Conservation (phyloP, 2,888 invertebrate species). For the Eristalis tenax region DNA sequence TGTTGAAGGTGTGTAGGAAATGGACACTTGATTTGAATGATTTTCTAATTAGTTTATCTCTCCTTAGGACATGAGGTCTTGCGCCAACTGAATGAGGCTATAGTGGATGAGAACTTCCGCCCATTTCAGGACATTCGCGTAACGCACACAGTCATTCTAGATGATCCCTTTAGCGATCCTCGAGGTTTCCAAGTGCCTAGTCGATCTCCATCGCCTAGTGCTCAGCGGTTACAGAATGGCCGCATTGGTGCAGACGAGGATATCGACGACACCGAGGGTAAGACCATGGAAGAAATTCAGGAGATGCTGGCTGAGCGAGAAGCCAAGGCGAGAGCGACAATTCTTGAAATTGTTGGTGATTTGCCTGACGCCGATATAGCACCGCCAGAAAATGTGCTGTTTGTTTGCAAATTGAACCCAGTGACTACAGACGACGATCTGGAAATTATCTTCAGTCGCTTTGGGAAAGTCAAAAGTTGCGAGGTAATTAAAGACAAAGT, state of each 20-base stretch:
- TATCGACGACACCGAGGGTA: constrained; percentile 93
- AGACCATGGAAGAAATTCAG: constrained; percentile 90
- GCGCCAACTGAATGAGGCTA: constrained; percentile 94
- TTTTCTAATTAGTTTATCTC: neutral
- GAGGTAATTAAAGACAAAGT: constrained; percentile 98
- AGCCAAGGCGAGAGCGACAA: constrained; percentile 97
- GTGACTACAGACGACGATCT: constrained; percentile 98
- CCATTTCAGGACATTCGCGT: constrained; percentile 98
- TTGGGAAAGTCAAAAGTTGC: constrained; percentile 95
- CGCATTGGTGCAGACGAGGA: constrained; percentile 96
- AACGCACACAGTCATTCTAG: constrained; percentile 96
- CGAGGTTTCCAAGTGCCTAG: constrained; percentile 88
- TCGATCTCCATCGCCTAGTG: constrained; percentile 93
- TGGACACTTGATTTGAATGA: neutral
- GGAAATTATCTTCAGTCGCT: constrained; percentile 98
- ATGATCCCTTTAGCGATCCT: constrained; percentile 98
- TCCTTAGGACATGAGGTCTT: constrained; percentile 85
- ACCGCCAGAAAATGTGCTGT: constrained; percentile 99
- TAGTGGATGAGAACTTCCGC: constrained; percentile 93
- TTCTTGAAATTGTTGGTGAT: constrained; percentile 99
- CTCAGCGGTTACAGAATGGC: constrained; percentile 90
- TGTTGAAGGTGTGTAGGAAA: constrained; percentile 85
- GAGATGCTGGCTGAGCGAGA: constrained; percentile 95
- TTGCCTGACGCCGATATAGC: constrained; percentile 98
- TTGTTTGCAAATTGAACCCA: constrained; percentile 99